phyloP scores from a whole-genome alignment of 2,113 vertebrate species.

The Antigone vipio region DNA sequence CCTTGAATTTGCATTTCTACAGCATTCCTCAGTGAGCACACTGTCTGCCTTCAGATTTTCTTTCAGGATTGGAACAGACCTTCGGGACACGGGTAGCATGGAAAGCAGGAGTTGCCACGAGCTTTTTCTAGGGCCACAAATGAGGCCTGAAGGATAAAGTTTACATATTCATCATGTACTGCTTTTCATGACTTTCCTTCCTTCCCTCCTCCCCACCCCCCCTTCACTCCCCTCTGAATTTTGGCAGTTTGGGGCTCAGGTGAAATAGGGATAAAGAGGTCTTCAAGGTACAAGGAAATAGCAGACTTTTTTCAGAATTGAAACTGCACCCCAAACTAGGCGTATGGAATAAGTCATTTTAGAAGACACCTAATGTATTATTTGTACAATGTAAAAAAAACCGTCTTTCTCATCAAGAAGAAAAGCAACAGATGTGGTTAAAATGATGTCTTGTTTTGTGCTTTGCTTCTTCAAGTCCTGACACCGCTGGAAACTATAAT shows the following conservation, averaged over 20 bases:
- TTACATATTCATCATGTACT: neutral
- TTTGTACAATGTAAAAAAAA: neutral
- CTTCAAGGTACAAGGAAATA: neutral
- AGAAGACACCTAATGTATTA: neutral
- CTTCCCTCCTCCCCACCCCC: neutral
- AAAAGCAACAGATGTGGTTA: neutral
- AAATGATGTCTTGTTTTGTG: neutral
- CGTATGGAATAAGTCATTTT: neutral
- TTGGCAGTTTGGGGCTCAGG: neutral
- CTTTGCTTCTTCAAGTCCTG: conserved; percentile 66
- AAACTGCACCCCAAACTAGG: neutral
- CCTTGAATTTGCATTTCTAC: neutral
- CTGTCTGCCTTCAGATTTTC: neutral
- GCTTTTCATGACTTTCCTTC: neutral
- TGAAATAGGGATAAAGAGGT: neutral
- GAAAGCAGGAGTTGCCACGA: neutral
- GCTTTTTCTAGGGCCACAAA: neutral
- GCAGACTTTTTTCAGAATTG: neutral
- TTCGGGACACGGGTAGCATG: neutral
- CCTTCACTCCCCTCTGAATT: neutral
- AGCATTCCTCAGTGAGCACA: neutral
- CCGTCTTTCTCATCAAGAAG: neutral
- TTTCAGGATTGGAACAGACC: neutral
- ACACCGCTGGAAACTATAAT: conserved; percentile 77
- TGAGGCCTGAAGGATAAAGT: neutral